Base-by-base conservation (phyloP, 1,140 invertebrate species). In the Popillia japonica region DNA sequence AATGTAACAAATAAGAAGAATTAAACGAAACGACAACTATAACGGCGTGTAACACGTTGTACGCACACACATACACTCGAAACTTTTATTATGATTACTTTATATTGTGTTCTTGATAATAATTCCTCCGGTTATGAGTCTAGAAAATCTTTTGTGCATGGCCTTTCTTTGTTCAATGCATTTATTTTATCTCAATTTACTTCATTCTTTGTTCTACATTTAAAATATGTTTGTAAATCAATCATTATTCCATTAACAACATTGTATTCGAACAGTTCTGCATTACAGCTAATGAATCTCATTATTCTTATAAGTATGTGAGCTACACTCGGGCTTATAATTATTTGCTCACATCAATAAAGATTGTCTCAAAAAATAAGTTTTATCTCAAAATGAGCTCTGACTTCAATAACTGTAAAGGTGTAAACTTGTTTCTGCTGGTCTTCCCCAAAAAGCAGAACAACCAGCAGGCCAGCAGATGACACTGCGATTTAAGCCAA, bases 71-170 rank as follows among this genome's bases (percentile, higher is more conserved):
- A 20, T 64, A 64, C 44, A 48, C 61, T 64, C 22, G 61, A 64
- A 64, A 64, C 11, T 64, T 64, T 64, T 64, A 64, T 64, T 64
- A 64, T 64, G 61, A 64, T 64, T 64, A 64, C 61, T 64, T 64
- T 64, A 64, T 64, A 64, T 64, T 64, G 22, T 64, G 61, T 64
- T 64, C 10, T 20, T 64, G 61, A 64, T 20, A 64, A 64, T 64
- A 64, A 64, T 64, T 64, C 22, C 61, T 64, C 61, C n/a, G 61
- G n/a, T 64, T 64, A 64, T 64, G 61, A 64, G n/a, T 20, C n/a
- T 64, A 64, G 6, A 64, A 20, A 22, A 64, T 17, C 61, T 64
- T 64, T 64, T 64, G 61, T 64, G 59, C 17, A 9, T 23, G 61
- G 61, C 17, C 11, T 64, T 27, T 22, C 61, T 64, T 64, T 64